phyloP scores from a whole-genome alignment of 2,888 invertebrate genomes.

The Poecilobothrus nobilitatus region DNA sequence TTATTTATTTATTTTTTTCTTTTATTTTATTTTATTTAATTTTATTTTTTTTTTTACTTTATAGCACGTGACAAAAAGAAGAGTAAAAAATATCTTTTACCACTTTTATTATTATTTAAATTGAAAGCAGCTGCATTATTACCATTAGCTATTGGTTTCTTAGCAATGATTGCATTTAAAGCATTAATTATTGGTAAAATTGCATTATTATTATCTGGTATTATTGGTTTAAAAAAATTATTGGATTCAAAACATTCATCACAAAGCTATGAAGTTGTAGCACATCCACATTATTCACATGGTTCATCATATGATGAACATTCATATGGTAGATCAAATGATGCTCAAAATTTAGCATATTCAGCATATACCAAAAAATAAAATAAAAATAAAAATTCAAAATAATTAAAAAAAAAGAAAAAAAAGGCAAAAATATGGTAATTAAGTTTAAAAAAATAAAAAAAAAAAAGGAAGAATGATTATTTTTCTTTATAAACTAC shows the following conservation, averaged over 20 bases:
- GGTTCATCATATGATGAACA: slow-evolving; percentile 46
- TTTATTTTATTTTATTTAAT: neutral
- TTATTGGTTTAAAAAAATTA: slow-evolving; percentile 66
- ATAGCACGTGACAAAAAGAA: slow-evolving; percentile 70
- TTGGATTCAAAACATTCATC: slow-evolving; percentile 59
- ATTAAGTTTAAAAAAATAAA: neutral
- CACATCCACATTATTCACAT: slow-evolving; percentile 57
- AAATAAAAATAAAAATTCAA: slow-evolving; percentile 20
- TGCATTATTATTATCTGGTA: slow-evolving; percentile 65
- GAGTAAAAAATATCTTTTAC: slow-evolving; percentile 65
- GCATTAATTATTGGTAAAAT: slow-evolving; percentile 76
- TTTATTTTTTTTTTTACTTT: slow-evolving; percentile 25
- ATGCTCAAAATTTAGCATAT: slow-evolving; percentile 64
- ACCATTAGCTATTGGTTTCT: slow-evolving; percentile 65
- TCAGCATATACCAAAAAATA: slow-evolving; percentile 49
- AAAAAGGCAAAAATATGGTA: slow-evolving; percentile 29
- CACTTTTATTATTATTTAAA: slow-evolving; percentile 66
- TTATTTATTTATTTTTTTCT: too few species aligned
- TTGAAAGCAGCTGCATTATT: slow-evolving; percentile 70
- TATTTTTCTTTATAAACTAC: too few species aligned
- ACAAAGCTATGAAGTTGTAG: slow-evolving; percentile 69
- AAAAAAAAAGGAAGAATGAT: too few species aligned
- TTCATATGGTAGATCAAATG: slow-evolving; percentile 59
- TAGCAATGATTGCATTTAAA: slow-evolving; percentile 75
- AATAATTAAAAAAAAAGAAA: slow-evolving; percentile 17